Conservation (phyloP, 2,888 invertebrate species). For the Aporophyla lueneburgensis region DNA sequence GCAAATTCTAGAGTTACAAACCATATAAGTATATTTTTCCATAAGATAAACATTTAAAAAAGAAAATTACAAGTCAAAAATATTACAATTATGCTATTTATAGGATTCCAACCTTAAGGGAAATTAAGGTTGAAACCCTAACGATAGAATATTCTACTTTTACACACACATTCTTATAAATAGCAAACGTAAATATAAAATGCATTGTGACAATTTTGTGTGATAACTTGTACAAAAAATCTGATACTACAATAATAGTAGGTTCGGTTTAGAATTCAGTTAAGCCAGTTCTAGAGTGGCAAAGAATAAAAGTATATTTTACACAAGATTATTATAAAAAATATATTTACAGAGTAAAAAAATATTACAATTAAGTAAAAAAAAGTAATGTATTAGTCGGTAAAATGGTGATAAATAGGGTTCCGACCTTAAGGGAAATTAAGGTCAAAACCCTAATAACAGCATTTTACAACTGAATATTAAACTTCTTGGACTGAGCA, state of each 20-base stretch:
- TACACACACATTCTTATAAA: too few species aligned
- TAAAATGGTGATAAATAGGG: too few species aligned
- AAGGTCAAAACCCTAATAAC: not conserved
- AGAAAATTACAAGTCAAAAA: too few species aligned
- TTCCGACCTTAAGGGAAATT: too few species aligned
- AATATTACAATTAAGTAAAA: not conserved
- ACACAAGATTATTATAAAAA: not conserved
- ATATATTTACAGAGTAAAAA: not conserved
- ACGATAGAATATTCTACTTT: not conserved
- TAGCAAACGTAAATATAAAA: conserved; percentile 20
- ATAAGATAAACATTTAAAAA: not conserved
- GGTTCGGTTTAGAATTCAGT: too few species aligned
- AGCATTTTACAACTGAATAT: conserved; percentile 24
- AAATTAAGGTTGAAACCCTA: not conserved
- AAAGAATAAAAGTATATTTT: not conserved
- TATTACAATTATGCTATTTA: not conserved
- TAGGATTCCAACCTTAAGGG: too few species aligned
- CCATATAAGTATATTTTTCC: not conserved
- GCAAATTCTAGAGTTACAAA: too few species aligned
- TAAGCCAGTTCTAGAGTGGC: not conserved
- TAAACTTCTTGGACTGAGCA: conserved; percentile 39
- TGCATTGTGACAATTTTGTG: not conserved
- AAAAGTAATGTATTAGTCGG: too few species aligned
- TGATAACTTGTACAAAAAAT: conserved; percentile 7
- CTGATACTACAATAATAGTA: not conserved